These are phyloP conservation scores for Myiothlypis coronata DNA, from an alignment of 2,797 vertebrate species.

Conservation along the genomic window DNA sequence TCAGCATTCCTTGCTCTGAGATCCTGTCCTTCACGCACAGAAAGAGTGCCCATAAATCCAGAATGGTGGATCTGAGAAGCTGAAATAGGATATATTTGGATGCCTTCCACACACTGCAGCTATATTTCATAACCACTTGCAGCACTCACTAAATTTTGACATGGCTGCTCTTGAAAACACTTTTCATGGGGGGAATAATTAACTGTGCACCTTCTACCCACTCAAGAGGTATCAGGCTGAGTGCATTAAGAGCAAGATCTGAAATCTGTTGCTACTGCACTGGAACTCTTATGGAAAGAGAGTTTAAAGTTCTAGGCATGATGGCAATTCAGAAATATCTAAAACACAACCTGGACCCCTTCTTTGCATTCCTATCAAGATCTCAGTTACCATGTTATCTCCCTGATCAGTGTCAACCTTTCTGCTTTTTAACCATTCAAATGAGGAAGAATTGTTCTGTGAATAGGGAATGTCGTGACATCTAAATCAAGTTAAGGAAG, in stretches of 20 bases:
- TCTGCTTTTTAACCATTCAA: background rate
- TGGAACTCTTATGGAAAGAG: background rate
- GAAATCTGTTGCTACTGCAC: background rate
- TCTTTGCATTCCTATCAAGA: background rate
- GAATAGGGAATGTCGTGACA: background rate
- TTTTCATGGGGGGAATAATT: background rate
- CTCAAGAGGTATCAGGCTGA: background rate
- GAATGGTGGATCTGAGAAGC: slow-evolving; percentile 30
- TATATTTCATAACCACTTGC: slow-evolving; percentile 56
- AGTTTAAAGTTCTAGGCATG: background rate
- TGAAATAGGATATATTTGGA: slow-evolving; percentile 58
- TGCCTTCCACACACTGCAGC: slow-evolving; percentile 45
- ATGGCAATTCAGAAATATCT: background rate
- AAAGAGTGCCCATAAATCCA: slow-evolving; percentile 41
- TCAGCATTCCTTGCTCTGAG: slow-evolving; percentile 31
- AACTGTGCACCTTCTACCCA: background rate
- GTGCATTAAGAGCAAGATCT: background rate
- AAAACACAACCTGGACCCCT: background rate
- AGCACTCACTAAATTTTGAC: slow-evolving; percentile 22
- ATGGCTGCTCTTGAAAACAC: slow-evolving; percentile 14
- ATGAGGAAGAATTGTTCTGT: background rate
- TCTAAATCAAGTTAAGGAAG: background rate
- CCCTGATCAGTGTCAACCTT: background rate
- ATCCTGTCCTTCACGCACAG: slow-evolving; percentile 44
- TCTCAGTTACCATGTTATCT: background rate